Percentiles rank a stretch among this genome's conserved stretches.
Conservation (phyloP, 2,113 vertebrate species). For the Hemichromis elongatus region DNA sequence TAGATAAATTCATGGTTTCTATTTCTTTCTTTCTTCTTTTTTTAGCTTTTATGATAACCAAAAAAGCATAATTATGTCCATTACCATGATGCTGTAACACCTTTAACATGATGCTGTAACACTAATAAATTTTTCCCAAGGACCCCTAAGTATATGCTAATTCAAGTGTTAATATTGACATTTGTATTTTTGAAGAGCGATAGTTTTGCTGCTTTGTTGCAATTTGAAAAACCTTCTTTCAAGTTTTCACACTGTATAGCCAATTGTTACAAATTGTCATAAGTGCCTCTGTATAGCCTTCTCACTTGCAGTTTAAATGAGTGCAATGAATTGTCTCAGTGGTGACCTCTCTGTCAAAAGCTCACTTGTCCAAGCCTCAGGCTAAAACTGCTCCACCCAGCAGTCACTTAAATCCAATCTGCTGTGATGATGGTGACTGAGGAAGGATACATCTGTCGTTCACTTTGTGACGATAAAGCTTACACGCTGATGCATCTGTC, state of each 20-base stretch:
- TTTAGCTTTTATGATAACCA: neutral
- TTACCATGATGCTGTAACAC: neutral
- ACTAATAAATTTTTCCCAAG: neutral
- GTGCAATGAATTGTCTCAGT: neutral
- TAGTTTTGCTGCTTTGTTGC: neutral
- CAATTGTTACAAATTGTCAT: neutral
- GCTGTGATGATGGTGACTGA: neutral
- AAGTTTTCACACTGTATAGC: neutral
- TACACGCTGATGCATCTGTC: conserved; percentile 40
- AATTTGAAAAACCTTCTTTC: neutral
- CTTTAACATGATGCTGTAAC: too few species aligned
- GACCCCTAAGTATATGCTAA: neutral
- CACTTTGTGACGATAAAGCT: conserved; percentile 21
- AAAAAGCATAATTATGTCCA: neutral
- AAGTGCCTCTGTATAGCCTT: neutral
- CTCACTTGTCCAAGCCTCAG: neutral
- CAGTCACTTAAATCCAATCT: neutral
- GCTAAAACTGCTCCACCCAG: conserved; percentile 1
- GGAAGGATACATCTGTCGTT: conserved; percentile 45
- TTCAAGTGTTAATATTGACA: neutral
- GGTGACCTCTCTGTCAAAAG: neutral
- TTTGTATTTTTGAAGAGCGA: neutral
- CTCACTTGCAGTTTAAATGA: neutral
- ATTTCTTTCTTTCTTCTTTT: neutral
- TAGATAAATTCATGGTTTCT: neutral